Evolutionary conservation across 2,113 vertebrate species (phyloP).

Genomic region (Thunnus maccoyii): DNA sequence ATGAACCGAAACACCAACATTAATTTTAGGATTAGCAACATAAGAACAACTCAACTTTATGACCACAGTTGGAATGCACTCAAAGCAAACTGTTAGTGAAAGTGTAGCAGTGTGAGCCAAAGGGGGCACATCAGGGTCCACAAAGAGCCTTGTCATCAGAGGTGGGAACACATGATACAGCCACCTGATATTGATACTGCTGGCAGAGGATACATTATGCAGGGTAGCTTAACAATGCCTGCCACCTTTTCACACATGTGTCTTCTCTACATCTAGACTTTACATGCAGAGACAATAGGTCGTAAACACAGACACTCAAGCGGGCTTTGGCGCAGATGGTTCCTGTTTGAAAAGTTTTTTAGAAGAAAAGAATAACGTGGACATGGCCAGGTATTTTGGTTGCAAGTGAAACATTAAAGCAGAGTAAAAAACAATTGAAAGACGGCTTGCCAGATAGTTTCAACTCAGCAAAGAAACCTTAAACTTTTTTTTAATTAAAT

Average conservation of each 20-base stretch:
- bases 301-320: conserved; percentile 8
- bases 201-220: conserved; percentile 40
- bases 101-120: conserved; percentile 34
- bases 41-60: background rate
- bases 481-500: background rate
- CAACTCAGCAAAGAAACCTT: background rate
- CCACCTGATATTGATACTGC: conserved; percentile 33
- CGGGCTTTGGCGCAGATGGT: background rate
- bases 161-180: conserved; percentile 59
- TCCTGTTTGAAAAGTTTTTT: background rate
- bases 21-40: background rate
- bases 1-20: background rate
- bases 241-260: conserved; percentile 3
- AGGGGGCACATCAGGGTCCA: conserved; percentile 42
- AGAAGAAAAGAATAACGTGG: background rate
- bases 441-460: background rate
- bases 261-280: background rate
- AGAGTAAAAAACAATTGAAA: background rate
- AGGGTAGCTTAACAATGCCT: conserved; percentile 10
- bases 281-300: background rate
- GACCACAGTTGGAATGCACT: background rate
- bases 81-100: conserved; percentile 32
- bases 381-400: background rate
- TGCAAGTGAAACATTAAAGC: background rate
- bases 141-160: conserved; percentile 53